Evolutionary conservation across 2,797 vertebrate genomes (phyloP), one percentile per base, ranked within the genome.

Genomic region (Argentina silus): DNA sequence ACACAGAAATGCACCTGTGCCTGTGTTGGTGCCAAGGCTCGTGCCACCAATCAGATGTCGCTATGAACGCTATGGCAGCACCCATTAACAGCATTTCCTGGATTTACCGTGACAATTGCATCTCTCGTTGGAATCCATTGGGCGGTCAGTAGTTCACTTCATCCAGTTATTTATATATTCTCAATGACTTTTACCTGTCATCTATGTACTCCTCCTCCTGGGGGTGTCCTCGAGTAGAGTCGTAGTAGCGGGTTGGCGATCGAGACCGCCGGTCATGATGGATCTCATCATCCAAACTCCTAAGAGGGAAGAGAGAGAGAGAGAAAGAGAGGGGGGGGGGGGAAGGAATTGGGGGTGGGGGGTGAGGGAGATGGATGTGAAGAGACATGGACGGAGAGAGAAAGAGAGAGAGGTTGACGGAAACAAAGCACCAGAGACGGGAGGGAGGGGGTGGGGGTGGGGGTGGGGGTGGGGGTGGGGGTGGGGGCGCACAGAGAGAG

Each of bases 211-310:
- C 91, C 50, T 90, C 87, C 72, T 91, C 90, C 69, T 88, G 86
- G 69, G 86, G 83, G 65, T 91, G 91, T 82, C 92, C 93, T 92
- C 95, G 93, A 85, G 92, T 92, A 87, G 95, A 89, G 87, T 98
- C 96, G 66, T 96, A 93, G 94, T 96, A 94, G 90, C 96, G 95
- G 61, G 95, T 96, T 64, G 98, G 98, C 88, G 97, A 98, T 78
- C 97, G 97, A 80, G 97, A 98, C 85, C 96, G 94, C 83, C 96
- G 95, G 78, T 90, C 89, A 80, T 96, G 96, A 91, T 97, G 94
- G 90, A 96, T 96, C 93, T 98, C 97, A 91, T 99, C 97, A 91
- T 98, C 97, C 93, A 99, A 92, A 93, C 98, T 99, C 96, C 97
- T 98, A 81, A 72, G 87, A 90, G 51, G 61, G 75, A 71, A 19